Evolutionary conservation across 2,113 vertebrate genomes (phyloP), one percentile per base, ranked within the genome.

Genomic region (Oryzias woworae): DNA sequence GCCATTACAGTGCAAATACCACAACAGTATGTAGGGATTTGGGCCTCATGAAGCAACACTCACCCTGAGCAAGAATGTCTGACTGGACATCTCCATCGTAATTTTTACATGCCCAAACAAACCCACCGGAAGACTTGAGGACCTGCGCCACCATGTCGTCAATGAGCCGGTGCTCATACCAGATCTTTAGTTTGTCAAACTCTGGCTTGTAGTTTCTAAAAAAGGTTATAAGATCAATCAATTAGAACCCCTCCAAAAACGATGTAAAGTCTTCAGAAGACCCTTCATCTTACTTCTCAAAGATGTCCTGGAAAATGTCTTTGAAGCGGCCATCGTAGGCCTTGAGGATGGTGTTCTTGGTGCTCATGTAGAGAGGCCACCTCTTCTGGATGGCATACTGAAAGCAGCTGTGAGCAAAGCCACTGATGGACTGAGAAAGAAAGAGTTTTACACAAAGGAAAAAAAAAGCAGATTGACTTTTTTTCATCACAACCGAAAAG

Each of bases 141-240:
- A 96, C 93, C 86, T 98, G 97, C 16, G 97, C 97, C n/a, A 98
- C 97, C 97, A 98, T 98, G 91, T 98, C 96, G 0, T 98, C 97
- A 0, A 98, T 98, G 59, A 98, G 95, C 22, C 97, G 93, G 84
- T 98, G 97, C 82, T 98, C 96, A 0, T 98, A 98, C 97, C 96
- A 98, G 90, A 98, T 97, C 90, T 96, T 96, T 77, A 95, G 84
- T 85, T 95, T 95, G 91, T 96, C 94, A 4, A 97, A 98, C 53
- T 97, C 89, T 0, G 94, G 90, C 89, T 96, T 95, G 84, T 98
- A 98, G 18, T 94, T 89, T 88, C 97, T 98, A 85, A 51, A 60
- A 14, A 17, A 67, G 16, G 58, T 3, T 20, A n/a, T 53, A 61
- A 8, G 57, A 26, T 43, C 1, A 22, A 65, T 45, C 18, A 6